Evolutionary conservation across 2,113 vertebrate species (phyloP), one percentile per base, ranked within the genome.

Genomic region (Mormyrus iriodes): DNA sequence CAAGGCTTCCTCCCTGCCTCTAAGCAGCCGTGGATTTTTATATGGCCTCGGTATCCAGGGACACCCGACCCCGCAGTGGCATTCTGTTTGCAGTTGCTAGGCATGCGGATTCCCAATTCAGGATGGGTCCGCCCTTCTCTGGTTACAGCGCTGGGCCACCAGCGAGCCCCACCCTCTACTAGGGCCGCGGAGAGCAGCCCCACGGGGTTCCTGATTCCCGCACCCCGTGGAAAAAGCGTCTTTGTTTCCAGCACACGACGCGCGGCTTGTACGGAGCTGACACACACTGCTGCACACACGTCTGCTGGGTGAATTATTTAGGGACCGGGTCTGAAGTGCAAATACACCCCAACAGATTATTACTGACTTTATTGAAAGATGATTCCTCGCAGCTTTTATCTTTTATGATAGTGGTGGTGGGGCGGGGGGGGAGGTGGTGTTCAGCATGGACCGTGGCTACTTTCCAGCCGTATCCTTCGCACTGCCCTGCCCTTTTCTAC

Each of bases 41-140:
- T 13, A 24, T 88, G 79, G 89, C 88, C 48, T 52, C 44, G 73
- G 69, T 65, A 55, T 86, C 89, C 76, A 76, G 88, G 92, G 92
- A 91, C 88, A 94, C 88, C 84, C 52, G 91, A 94, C 90, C 89
- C 82, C 42, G 87, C 17, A 82, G 27, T 88, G 91, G 90, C 89
- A 89, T 94, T 91, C 53, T 94, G 93, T 95, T 94, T 95, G 93
- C 90, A 86, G 94, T 94, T 94, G 93, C 94, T 93, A 94, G 88
- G 92, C 86, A 91, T 90, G 88, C 86, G 44, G 76, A 39, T 48
- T 90, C 90, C 88, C 91, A 90, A 92, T 88, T 92, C 91, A 92
- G 92, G 92, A 93, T 19, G 19, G 35, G 10, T 2, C 82, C 89
- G 89, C 88, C 58, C 52, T 90, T 91, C 93, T 94, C 94, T 88